A percentile compares a stretch with the other conserved stretches of the same genome.
Conservation (phyloP, 30 jellyfish, hydroid and myxozoan species). For the Aurelia aurita region DNA sequence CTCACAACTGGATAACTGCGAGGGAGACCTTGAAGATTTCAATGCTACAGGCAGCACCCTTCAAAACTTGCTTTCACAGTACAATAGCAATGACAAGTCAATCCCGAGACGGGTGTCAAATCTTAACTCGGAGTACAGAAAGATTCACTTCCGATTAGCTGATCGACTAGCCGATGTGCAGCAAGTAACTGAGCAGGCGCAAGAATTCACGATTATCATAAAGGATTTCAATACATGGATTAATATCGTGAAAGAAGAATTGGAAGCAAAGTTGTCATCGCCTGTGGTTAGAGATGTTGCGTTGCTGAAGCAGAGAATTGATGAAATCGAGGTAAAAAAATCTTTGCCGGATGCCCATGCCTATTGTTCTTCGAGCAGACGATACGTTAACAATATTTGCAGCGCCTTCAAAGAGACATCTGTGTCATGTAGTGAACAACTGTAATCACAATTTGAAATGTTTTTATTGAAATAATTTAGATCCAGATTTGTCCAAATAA, state of each 20-base stretch:
- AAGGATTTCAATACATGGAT: constrained; percentile 57
- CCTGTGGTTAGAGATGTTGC: constrained; percentile 49
- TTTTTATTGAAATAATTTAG: too few relatives aligned
- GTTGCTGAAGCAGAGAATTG: constrained; percentile 53
- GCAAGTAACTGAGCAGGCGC: constrained; percentile 80
- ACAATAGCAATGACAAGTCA: constrained; percentile 57
- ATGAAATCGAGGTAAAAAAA: constrained; percentile 45
- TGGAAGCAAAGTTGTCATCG: constrained; percentile 33
- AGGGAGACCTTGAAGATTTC: constrained; percentile 58
- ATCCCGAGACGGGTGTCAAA: constrained; percentile 29
- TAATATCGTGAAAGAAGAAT: constrained; percentile 21
- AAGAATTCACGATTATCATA: constrained; percentile 45
- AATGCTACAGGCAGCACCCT: constrained; percentile 65
- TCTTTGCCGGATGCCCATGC: too few relatives aligned
- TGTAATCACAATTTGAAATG: too few relatives aligned
- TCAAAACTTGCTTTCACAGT: constrained; percentile 47
- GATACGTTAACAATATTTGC: too few relatives aligned
- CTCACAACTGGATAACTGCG: constrained; percentile 47
- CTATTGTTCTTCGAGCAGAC: too few relatives aligned
- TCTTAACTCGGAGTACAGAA: constrained; percentile 46
- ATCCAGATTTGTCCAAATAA: too few relatives aligned
- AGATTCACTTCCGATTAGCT: constrained; percentile 42
- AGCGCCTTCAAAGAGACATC: too few relatives aligned
- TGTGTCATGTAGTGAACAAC: too few relatives aligned
- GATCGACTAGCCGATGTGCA: constrained; percentile 70